phyloP scores from a whole-genome alignment of 2,113 vertebrate genomes.

The Cynoglossus semilaevis region DNA sequence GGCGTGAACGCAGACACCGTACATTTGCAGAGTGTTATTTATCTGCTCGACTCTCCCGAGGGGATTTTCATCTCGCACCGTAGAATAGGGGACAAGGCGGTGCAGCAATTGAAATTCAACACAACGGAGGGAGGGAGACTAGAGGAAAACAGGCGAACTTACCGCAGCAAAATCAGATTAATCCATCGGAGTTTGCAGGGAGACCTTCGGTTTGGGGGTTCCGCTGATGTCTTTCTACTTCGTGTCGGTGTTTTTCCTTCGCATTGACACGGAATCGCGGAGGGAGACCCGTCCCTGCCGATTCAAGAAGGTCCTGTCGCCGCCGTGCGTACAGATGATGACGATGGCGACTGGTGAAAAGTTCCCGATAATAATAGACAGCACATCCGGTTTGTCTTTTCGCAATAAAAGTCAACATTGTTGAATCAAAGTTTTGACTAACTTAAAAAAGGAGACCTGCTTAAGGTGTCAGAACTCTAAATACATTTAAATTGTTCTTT shows the following conservation, averaged over 20 bases:
- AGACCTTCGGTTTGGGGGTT: slow-evolving; percentile 20
- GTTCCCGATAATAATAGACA: not conserved
- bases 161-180: slow-evolving; percentile 68
- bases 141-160: slow-evolving; percentile 45
- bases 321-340: slow-evolving; percentile 73
- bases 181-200: slow-evolving; percentile 64
- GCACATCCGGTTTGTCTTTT: slow-evolving; percentile 3
- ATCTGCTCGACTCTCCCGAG: slow-evolving; percentile 23
- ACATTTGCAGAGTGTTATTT: slow-evolving; percentile 34
- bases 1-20: not conserved
- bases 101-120: slow-evolving; percentile 63
- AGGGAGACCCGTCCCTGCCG: slow-evolving; percentile 58
- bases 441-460: no score
- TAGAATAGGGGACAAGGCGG: slow-evolving; percentile 58
- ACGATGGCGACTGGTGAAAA: slow-evolving; percentile 44
- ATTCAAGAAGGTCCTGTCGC: slow-evolving; percentile 67
- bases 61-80: slow-evolving; percentile 50
- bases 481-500: no score
- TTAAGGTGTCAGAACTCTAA: no score
- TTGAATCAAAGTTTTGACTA: no score
- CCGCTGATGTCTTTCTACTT: slow-evolving; percentile 25
- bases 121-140: not conserved
- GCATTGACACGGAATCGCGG: slow-evolving; percentile 55
- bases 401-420: slow-evolving; percentile 31
- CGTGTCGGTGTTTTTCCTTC: slow-evolving; percentile 40